phyloP scores from a whole-genome alignment of 2,888 invertebrate genomes.

The Monopis laevigella region DNA sequence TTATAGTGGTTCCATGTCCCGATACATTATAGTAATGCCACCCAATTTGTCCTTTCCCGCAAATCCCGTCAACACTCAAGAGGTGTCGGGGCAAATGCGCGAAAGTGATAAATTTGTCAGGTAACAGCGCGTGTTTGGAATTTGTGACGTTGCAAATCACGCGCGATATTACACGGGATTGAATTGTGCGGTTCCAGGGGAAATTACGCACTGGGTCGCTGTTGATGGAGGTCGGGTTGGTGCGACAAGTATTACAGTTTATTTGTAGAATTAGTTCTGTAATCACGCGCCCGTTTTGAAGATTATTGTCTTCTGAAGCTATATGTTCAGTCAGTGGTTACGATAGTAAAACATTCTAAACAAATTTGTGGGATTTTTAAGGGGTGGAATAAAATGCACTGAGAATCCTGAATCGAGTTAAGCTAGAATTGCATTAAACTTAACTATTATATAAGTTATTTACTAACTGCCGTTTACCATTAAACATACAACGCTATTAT shows the following conservation, averaged over 20 bases:
- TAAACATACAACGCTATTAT: too few species aligned
- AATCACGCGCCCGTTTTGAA: not conserved
- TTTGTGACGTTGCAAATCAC: constrained; percentile 45
- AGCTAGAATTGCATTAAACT: too few species aligned
- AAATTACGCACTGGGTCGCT: constrained; percentile 28
- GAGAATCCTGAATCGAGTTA: too few species aligned
- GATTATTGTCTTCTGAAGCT: not conserved
- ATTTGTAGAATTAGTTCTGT: not conserved
- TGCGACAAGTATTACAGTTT: not conserved
- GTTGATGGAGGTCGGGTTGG: not conserved
- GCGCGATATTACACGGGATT: constrained; percentile 51
- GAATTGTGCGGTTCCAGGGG: constrained; percentile 33
- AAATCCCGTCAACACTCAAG: constrained; percentile 30
- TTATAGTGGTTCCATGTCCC: constrained; percentile 19
- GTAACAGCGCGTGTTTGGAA: constrained; percentile 52
- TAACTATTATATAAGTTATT: too few species aligned
- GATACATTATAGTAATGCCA: constrained; percentile 37
- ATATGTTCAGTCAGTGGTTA: too few species aligned
- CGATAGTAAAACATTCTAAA: too few species aligned
- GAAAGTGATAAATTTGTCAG: constrained; percentile 60
- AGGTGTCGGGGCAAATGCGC: constrained; percentile 26
- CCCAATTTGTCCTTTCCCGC: constrained; percentile 37
- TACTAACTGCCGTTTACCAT: too few species aligned
- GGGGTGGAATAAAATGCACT: too few species aligned
- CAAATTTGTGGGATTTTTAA: too few species aligned